A percentile compares a stretch with the other conserved stretches of the same genome.
Conservation (phyloP, 53 echinoderm and acorn worm genomes). For the Pentamera pediparva region DNA sequence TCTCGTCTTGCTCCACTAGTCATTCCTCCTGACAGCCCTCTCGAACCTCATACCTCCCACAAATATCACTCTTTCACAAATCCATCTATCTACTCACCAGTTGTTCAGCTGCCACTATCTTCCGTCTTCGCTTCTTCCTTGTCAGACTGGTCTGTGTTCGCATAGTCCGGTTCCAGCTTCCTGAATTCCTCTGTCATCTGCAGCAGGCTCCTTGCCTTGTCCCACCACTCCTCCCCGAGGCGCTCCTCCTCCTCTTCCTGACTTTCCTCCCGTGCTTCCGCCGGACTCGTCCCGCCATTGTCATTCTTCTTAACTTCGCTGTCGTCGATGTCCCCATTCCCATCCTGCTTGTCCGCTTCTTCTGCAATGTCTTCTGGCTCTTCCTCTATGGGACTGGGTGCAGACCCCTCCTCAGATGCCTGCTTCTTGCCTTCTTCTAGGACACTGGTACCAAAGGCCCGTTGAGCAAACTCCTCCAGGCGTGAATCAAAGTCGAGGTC, state of each 20-base stretch:
- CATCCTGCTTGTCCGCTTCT: constrained; percentile 12
- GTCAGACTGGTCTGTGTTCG: background rate
- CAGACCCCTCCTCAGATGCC: constrained; percentile 42
- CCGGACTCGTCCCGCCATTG: background rate
- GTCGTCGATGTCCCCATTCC: background rate
- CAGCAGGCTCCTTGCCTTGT: constrained; percentile 45
- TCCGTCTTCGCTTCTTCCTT: background rate
- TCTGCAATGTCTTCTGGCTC: constrained; percentile 37
- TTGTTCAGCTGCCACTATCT: too few species aligned
- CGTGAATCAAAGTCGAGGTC: constrained; percentile 28
- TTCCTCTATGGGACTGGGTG: constrained; percentile 36
- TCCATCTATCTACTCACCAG: background rate
- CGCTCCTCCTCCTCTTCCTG: constrained; percentile 46
- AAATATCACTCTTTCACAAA: background rate
- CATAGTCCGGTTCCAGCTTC: constrained; percentile 33
- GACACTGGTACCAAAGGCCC: constrained; percentile 41
- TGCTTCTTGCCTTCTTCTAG: constrained; percentile 45
- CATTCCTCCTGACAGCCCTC: background rate
- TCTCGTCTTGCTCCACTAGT: too few species aligned
- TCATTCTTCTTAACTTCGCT: constrained; percentile 22
- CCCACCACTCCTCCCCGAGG: constrained; percentile 60
- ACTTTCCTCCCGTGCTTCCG: constrained; percentile 41
- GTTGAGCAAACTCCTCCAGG: constrained; percentile 27
- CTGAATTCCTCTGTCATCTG: constrained; percentile 36
- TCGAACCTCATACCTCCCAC: background rate